These are phyloP conservation scores for Cyrtodaria siliqua DNA, from an alignment of 2,888 invertebrate species.

Conservation along the genomic window DNA sequence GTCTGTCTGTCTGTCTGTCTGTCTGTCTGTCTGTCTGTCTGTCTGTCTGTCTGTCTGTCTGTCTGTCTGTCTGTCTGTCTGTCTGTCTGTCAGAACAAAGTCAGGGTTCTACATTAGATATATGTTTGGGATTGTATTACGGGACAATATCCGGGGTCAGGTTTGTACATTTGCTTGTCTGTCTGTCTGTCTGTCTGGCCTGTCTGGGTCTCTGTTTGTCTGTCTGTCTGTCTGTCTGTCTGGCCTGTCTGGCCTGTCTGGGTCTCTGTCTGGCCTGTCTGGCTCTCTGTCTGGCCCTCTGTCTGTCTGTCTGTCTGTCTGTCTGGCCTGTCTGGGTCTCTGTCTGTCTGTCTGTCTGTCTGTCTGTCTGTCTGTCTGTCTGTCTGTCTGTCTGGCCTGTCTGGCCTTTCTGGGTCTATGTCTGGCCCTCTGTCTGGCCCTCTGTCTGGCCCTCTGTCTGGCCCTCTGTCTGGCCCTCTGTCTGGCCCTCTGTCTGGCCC, in stretches of 20 bases:
- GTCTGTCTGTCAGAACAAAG: no score
- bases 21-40: conserved; percentile 6
- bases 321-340: conserved; percentile 5
- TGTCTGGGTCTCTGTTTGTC: conserved; percentile 10
- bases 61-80: conserved; percentile 14
- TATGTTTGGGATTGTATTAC: no score
- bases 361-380: conserved; percentile 20
- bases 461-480: conserved; percentile 6
- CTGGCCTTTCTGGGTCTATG: conserved; percentile 4
- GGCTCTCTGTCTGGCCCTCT: conserved; percentile 7
- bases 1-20: conserved; percentile 6
- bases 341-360: conserved; percentile 9
- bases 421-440: conserved; percentile 8
- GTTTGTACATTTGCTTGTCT: conserved; percentile 3
- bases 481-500: conserved; percentile 4
- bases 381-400: conserved; percentile 14
- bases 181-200: conserved; percentile 16
- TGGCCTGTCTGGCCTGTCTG: conserved; percentile 7
- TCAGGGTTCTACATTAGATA: no score
- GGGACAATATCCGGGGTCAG: no score
- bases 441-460: conserved; percentile 12
- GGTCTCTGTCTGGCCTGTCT: conserved; percentile 18
- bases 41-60: conserved; percentile 14
- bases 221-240: conserved; percentile 2
- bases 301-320: conserved; percentile 16